Conservation (phyloP, 1,140 invertebrate species). For the Saccostrea echinata region DNA sequence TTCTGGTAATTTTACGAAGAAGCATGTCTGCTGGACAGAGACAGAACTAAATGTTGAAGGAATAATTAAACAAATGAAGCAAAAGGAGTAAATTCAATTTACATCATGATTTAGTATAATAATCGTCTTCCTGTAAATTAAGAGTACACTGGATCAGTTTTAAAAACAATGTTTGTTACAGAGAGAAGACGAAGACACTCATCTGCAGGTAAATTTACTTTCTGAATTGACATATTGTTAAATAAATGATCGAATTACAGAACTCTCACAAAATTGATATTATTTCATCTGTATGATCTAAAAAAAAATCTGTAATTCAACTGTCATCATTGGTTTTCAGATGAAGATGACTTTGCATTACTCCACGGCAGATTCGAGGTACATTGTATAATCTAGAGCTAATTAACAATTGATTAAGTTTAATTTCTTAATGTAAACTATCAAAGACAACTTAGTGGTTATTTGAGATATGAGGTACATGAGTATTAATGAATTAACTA, state of each 20-base stretch:
- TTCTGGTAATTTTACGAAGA: too few relatives aligned
- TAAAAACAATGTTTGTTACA: background rate
- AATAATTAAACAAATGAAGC: too few relatives aligned
- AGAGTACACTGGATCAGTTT: too few relatives aligned
- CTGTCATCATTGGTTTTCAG: background rate
- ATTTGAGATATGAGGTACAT: background rate
- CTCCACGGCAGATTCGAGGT: slow-evolving; percentile 24
- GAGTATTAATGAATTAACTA: background rate
- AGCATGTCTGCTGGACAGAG: too few relatives aligned
- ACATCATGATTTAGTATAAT: too few relatives aligned
- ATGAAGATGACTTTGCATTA: slow-evolving; percentile 23
- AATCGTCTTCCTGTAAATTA: too few relatives aligned
- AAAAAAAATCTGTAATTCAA: background rate
- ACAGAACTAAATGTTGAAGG: too few relatives aligned
- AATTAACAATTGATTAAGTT: background rate
- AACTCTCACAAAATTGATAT: background rate
- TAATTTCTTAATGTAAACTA: too few relatives aligned
- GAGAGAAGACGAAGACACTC: background rate
- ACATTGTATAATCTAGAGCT: background rate
- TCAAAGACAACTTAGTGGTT: too few relatives aligned
- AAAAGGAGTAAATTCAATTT: too few relatives aligned
- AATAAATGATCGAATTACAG: background rate
- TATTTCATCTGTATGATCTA: background rate
- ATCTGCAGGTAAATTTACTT: slow-evolving; percentile 2
- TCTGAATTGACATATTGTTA: background rate